Conservation (phyloP, 2,888 invertebrate species). For the Nasonia oneida region DNA sequence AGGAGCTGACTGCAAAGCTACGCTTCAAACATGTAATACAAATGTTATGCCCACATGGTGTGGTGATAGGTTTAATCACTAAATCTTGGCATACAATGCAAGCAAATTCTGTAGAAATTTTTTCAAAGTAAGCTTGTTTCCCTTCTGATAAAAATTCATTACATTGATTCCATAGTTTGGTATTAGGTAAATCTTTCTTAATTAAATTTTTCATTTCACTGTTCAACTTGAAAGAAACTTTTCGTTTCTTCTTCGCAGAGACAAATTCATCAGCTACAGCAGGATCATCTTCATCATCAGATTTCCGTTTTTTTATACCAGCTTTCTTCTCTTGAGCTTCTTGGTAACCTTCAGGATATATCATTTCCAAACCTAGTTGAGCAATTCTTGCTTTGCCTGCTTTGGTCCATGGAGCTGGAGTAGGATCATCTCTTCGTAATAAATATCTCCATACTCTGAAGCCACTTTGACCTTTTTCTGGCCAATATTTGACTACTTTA, state of each 20-base stretch:
- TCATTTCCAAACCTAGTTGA: constrained; percentile 68
- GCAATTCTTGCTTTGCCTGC: constrained; percentile 82
- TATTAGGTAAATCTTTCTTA: constrained; percentile 82
- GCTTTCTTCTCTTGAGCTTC: constrained; percentile 79
- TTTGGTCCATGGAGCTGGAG: constrained; percentile 89
- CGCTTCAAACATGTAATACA: constrained; percentile 86
- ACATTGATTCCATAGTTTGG: constrained; percentile 86
- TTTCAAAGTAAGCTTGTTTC: constrained; percentile 74
- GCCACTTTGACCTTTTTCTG: constrained; percentile 88
- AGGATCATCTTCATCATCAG: constrained; percentile 60
- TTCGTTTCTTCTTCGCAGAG: constrained; percentile 74
- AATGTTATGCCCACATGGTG: constrained; percentile 87
- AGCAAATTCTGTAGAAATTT: constrained; percentile 79
- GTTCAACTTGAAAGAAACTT: constrained; percentile 78
- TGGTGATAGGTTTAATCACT: constrained; percentile 86
- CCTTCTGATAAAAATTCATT: constrained; percentile 79
- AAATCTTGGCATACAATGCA: constrained; percentile 91
- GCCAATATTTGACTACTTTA: constrained; percentile 92
- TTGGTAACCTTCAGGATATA: constrained; percentile 86
- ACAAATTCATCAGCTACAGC: constrained; percentile 34
- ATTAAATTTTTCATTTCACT: constrained; percentile 78
- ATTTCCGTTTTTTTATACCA: constrained; percentile 64
- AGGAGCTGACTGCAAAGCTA: constrained; percentile 84
- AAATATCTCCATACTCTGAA: constrained; percentile 90
- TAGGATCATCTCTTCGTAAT: constrained; percentile 88